These are phyloP conservation scores for Dolichotis patagonum DNA, from an alignment of 2,113 vertebrate genomes.

Conservation along the genomic window DNA sequence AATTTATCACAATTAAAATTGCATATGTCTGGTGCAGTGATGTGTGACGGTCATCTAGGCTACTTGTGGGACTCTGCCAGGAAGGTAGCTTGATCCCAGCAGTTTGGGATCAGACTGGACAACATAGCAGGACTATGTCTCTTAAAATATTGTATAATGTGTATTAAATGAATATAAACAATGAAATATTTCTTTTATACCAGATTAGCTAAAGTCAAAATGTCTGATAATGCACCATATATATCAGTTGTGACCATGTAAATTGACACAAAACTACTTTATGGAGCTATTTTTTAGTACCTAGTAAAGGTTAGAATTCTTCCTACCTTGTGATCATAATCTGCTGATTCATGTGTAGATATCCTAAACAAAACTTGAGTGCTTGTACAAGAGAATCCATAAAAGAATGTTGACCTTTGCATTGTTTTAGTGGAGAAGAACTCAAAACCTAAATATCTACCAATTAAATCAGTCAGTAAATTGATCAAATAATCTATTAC, in stretches of 20 bases:
- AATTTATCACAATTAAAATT: conserved; percentile 21
- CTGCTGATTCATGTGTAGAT: neutral
- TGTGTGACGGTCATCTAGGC: neutral
- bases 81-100: neutral
- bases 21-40: no score
- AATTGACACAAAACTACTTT: conserved; percentile 7
- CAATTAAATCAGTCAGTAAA: neutral
- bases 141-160: neutral
- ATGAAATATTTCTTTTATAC: conserved; percentile 17
- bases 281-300: neutral
- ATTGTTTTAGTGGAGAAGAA: conserved; percentile 49
- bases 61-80: neutral
- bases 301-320: conserved; percentile 36
- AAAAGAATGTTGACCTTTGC: neutral
- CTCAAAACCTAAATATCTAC: neutral
- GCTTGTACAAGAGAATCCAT: neutral
- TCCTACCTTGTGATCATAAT: neutral
- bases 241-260: neutral
- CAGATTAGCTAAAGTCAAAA: conserved; percentile 13
- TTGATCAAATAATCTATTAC: neutral
- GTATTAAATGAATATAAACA: conserved; percentile 25
- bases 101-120: neutral
- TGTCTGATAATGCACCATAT: neutral
- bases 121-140: neutral
- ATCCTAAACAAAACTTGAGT: neutral